Conservation (phyloP, 2,888 invertebrate genomes). For the Conus canariensis region DNA sequence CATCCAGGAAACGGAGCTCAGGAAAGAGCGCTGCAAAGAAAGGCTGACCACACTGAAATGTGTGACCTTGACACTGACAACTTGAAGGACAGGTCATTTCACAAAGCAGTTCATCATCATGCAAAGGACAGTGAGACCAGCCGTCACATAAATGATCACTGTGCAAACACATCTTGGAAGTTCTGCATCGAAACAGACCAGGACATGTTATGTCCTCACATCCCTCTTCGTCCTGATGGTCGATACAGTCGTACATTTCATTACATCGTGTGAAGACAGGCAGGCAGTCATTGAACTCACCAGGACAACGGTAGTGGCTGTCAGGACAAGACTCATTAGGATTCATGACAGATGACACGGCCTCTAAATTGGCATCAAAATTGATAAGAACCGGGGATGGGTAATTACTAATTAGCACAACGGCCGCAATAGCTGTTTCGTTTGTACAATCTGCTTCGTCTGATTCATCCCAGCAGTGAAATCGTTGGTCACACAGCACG, state of each 20-base stretch:
- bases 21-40: not conserved
- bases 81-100: not conserved
- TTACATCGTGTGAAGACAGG: constrained; percentile 9
- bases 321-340: constrained; percentile 12
- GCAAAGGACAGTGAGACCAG: not conserved
- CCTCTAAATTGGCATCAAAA: not conserved
- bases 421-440: not conserved
- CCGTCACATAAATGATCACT: not conserved
- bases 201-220: constrained; percentile 14
- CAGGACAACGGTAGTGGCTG: not conserved
- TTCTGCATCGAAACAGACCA: not conserved
- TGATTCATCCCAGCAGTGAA: not conserved
- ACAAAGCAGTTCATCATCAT: constrained; percentile 5
- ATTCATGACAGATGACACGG: not conserved
- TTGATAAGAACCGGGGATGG: not conserved
- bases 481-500: not conserved
- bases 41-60: not conserved
- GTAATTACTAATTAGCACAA: not conserved
- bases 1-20: constrained; percentile 17
- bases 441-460: not conserved
- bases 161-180: not conserved
- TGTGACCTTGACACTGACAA: constrained; percentile 9
- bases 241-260: constrained; percentile 7
- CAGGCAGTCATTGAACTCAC: not conserved
- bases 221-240: not conserved